Conservation (phyloP, 1,140 invertebrate species). For the Neodiprion virginianus region DNA sequence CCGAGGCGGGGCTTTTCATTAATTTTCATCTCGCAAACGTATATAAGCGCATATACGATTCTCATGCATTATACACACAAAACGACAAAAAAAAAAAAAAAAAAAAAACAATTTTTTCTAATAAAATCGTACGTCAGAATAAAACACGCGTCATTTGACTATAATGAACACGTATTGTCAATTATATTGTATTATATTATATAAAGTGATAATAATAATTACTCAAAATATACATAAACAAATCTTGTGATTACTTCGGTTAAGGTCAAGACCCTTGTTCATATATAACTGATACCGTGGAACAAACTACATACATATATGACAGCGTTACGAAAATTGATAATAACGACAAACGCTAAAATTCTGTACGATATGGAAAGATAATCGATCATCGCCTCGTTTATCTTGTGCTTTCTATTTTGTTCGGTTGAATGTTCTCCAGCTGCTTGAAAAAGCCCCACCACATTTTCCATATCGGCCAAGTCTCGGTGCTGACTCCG, state of each 20-base stretch:
- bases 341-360: too few relatives aligned
- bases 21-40: not conserved
- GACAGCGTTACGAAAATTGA: too few relatives aligned
- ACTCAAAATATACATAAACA: not conserved
- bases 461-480: conserved; percentile 67
- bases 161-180: conserved; percentile 9
- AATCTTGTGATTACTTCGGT: too few relatives aligned
- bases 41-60: not conserved
- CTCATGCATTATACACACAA: not conserved
- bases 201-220: conserved; percentile 12
- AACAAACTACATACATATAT: too few relatives aligned
- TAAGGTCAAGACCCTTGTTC: too few relatives aligned
- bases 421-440: conserved; percentile 61
- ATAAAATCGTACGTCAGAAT: not conserved
- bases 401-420: conserved; percentile 15
- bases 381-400: not conserved
- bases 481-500: conserved; percentile 63
- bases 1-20: not conserved
- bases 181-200: conserved; percentile 14
- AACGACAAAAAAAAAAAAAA: not conserved
- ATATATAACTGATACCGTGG: too few relatives aligned
- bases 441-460: conserved; percentile 75
- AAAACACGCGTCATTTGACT: not conserved
- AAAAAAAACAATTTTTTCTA: not conserved
- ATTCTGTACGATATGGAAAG: too few relatives aligned